A percentile compares a stretch with the other conserved stretches of the same genome.
Conservation (phyloP, 1,140 invertebrate species). For the Microplitis mediator region DNA sequence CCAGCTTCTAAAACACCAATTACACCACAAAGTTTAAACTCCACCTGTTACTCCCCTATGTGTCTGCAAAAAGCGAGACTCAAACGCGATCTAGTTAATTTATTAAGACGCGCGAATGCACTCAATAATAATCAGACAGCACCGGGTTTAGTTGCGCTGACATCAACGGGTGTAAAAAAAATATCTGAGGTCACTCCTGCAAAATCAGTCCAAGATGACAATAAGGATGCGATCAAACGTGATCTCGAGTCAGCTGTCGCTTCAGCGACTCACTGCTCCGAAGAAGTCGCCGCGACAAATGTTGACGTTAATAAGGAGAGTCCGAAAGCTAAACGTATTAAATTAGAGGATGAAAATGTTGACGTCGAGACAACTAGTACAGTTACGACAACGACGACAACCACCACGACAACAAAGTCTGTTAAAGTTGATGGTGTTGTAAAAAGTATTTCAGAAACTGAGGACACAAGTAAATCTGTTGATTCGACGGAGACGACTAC, state of each 20-base stretch:
- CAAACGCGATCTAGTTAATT: slow-evolving; percentile 69
- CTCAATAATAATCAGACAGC: slow-evolving; percentile 50
- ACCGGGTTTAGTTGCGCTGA: slow-evolving; percentile 11
- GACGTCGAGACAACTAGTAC: slow-evolving; percentile 17
- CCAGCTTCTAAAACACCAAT: slow-evolving; percentile 47
- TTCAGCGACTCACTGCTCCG: slow-evolving; percentile 63
- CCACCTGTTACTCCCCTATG: slow-evolving; percentile 78
- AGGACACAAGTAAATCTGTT: slow-evolving; percentile 43
- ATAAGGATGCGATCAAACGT: slow-evolving; percentile 66
- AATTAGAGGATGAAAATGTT: slow-evolving; percentile 43
- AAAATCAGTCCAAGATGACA: slow-evolving; percentile 35
- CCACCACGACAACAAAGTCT: slow-evolving; percentile 55
- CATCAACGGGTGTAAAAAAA: slow-evolving; percentile 30
- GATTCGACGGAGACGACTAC: slow-evolving; percentile 44
- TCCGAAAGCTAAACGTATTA: slow-evolving; percentile 44
- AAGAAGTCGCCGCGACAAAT: slow-evolving; percentile 57
- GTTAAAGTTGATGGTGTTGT: slow-evolving; percentile 55
- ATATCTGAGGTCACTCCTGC: not conserved
- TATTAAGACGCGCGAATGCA: slow-evolving; percentile 69
- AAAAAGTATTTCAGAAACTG: slow-evolving; percentile 49
- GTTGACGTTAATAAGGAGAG: slow-evolving; percentile 46
- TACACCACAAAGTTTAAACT: slow-evolving; percentile 63
- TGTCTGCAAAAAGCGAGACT: slow-evolving; percentile 74
- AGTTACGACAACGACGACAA: slow-evolving; percentile 48
- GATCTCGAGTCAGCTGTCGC: slow-evolving; percentile 67